Evolutionary conservation across 2,888 invertebrate genomes (phyloP).

Genomic region (Incurvaria masculella): DNA sequence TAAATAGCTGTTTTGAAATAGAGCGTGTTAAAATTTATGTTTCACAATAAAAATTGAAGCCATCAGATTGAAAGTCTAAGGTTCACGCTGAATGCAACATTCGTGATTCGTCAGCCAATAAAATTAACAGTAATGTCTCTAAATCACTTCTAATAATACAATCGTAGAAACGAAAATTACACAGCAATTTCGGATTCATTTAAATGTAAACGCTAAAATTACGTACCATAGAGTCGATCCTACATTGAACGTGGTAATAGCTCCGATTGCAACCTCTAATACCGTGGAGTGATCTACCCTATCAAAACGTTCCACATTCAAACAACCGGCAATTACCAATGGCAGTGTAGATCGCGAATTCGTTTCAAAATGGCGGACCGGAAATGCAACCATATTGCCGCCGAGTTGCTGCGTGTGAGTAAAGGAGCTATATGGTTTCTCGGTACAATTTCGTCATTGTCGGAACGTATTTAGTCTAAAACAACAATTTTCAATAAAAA

Average conservation of each 20-base stretch:
- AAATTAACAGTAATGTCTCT: not conserved
- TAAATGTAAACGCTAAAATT: not conserved
- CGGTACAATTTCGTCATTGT: too few species aligned
- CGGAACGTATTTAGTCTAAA: too few species aligned
- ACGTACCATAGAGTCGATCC: not conserved
- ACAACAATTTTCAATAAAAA: too few species aligned
- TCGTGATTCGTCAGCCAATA: not conserved
- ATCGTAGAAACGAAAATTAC: not conserved
- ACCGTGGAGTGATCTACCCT: not conserved
- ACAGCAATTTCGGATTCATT: not conserved
- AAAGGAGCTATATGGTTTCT: too few species aligned
- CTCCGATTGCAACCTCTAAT: not conserved
- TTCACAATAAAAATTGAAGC: too few species aligned
- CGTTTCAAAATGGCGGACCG: conserved; percentile 12
- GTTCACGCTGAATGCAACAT: too few species aligned
- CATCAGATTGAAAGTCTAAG: too few species aligned
- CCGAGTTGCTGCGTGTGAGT: not conserved
- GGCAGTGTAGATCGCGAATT: conserved; percentile 1
- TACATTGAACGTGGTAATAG: not conserved
- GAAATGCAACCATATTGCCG: conserved; percentile 14
- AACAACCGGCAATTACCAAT: conserved; percentile 12
- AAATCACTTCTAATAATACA: not conserved
- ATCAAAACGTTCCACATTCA: conserved; percentile 8
- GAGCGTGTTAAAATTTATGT: too few species aligned
- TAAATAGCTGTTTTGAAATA: too few species aligned